Evolutionary conservation across 53 echinoderm and acorn worm genomes (phyloP).

Genomic region (Actinopyga echinites): DNA sequence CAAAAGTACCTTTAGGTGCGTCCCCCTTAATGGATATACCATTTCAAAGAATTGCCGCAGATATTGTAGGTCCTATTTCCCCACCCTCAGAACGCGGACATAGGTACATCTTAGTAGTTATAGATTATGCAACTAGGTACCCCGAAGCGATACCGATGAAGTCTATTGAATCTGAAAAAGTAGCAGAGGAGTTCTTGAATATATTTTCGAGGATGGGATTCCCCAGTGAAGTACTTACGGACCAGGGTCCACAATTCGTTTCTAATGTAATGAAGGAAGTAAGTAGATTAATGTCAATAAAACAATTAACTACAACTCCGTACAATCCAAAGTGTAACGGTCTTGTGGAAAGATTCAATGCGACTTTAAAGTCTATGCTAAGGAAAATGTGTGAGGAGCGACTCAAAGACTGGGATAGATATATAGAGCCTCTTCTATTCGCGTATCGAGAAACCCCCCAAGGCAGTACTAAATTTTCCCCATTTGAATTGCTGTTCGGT

Average conservation of each 20-base stretch:
- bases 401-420: no score
- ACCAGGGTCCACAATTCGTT: constrained; percentile 41
- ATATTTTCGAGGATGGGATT: constrained; percentile 41
- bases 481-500: constrained; percentile 51
- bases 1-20: background rate
- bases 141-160: no score
- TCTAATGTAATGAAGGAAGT: constrained; percentile 42
- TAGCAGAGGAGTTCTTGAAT: constrained; percentile 32
- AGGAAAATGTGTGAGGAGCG: constrained; percentile 43
- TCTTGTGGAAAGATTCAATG: no score
- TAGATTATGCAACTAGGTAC: constrained; percentile 6
- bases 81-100: no score
- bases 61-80: constrained; percentile 43
- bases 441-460: no score
- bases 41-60: constrained; percentile 31
- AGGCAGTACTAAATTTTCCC: constrained; percentile 37
- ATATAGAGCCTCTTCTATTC: constrained; percentile 47
- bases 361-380: no score
- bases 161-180: constrained; percentile 39
- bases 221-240: constrained; percentile 39
- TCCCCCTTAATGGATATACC: background rate
- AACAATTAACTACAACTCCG: constrained; percentile 22
- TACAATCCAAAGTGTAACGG: constrained; percentile 56
- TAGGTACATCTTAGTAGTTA: no score
- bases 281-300: constrained; percentile 39